Evolutionary conservation across 2,888 invertebrate genomes (phyloP).

Genomic region (Dasypogon diadema): DNA sequence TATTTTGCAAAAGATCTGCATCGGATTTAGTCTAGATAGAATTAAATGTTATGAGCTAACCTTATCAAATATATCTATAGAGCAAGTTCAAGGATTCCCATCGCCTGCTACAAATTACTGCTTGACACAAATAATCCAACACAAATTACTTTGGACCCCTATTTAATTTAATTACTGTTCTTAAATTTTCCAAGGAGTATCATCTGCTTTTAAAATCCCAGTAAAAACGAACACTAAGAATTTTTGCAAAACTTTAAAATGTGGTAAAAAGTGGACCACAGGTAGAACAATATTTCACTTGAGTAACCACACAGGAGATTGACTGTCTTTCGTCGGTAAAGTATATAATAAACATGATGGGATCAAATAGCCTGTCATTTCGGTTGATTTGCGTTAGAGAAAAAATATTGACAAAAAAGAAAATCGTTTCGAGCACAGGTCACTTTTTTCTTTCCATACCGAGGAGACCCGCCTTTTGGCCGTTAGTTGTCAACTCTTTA

Average conservation of each 20-base stretch:
- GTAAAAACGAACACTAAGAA: neutral
- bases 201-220: neutral
- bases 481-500: constrained; percentile 37
- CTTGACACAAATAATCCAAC: too few species aligned
- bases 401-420: constrained; percentile 15
- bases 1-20: too few species aligned
- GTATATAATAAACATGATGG: neutral
- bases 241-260: constrained; percentile 8
- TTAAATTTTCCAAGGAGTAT: neutral
- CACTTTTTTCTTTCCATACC: constrained; percentile 12
- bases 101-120: too few species aligned
- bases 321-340: neutral
- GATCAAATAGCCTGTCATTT: constrained; percentile 12
- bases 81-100: too few species aligned
- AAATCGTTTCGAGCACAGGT: constrained; percentile 20
- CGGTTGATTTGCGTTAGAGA: constrained; percentile 37
- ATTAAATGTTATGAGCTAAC: too few species aligned
- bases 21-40: too few species aligned
- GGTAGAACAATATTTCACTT: constrained; percentile 46
- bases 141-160: neutral
- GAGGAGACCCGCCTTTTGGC: constrained; percentile 29
- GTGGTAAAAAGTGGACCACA: neutral
- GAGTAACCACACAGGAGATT: constrained; percentile 33
- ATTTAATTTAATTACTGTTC: constrained; percentile 8
- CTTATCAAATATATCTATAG: too few species aligned